Evolutionary conservation across 2,797 vertebrate species (phyloP), one percentile per base, ranked within the genome.

Genomic region (Carcharodon carcharias): DNA sequence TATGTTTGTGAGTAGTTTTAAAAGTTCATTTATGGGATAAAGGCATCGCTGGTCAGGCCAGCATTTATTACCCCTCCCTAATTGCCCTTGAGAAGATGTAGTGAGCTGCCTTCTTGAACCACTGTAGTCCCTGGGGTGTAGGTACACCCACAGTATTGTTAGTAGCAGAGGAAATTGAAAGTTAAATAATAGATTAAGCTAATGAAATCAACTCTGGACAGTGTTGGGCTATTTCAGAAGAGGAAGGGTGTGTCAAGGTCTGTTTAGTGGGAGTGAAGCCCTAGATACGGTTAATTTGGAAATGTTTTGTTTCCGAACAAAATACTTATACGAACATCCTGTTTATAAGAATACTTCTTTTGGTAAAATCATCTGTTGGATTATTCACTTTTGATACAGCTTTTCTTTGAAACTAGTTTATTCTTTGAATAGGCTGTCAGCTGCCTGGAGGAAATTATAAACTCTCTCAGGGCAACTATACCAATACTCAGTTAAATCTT

Each of bases 301-400:
- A 93, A 93, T 65, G 61, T n/a, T 93, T n/a, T 65, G 91, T 65
- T 93, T 93, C 87, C 35, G 23, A 93, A 93, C 40, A 93, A n/a
- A 93, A 65, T 93, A 93, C 61, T 93, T 67, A 65, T 40, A 67
- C 12, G 63, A 93, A 93, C n/a, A 73, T 95, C 94, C 69, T 77
- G 54, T 95, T 95, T 77, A 77, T 58, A 95, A 95, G 45, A 73
- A 35, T 31, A 95, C 71, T 56, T 91, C 54, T 91, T 61, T 31
- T 12, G 11, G 88, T 92, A 92, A 93, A 63, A 63, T 67, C 21
- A 93, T 18, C 61, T 40, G 16, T 63, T 93, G 23, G n/a, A 45
- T 93, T 45, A 65, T 1, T 23, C 21, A 93, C 21, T 65, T 93
- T 67, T 93, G 91, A 65, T 61, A 65, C 16, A n/a, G 58, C 35